These are phyloP conservation scores for Gallinago jamesoni DNA, from an alignment of 2,113 vertebrate genomes.

Conservation along the genomic window DNA sequence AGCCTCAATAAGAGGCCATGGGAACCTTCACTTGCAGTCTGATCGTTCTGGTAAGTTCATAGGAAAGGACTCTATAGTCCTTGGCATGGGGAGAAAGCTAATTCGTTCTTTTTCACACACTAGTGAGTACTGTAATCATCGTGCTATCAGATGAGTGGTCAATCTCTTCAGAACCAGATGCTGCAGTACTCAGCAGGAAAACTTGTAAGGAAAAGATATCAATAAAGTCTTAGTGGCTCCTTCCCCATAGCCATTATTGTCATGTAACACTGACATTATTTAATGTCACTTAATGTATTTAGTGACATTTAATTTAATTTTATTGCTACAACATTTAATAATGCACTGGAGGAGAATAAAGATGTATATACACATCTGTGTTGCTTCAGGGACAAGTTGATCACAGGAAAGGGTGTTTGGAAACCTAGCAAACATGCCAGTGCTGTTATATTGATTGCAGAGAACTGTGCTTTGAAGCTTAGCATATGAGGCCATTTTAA, in stretches of 20 bases:
- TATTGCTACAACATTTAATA: not conserved
- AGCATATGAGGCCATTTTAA: not conserved
- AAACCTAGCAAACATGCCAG: not conserved
- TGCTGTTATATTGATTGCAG: not conserved
- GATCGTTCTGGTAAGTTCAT: not conserved
- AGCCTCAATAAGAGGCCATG: rapidly evolving
- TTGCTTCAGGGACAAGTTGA: not conserved
- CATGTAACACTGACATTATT: not conserved
- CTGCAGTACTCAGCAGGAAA: not conserved
- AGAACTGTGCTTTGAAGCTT: not conserved
- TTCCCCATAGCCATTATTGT: not conserved
- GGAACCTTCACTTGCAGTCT: not conserved
- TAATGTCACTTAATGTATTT: not conserved
- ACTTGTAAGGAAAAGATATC: not conserved
- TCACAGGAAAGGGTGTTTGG: not conserved
- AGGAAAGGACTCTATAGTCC: not conserved
- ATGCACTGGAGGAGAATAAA: not conserved
- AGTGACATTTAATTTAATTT: not conserved
- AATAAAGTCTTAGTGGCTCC: not conserved
- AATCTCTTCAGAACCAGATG: not conserved
- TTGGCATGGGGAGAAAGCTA: not conserved
- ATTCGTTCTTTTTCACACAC: not conserved
- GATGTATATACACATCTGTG: not conserved
- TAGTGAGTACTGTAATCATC: not conserved
- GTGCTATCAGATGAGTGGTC: not conserved